Evolutionary conservation across 2,888 invertebrate species (phyloP), one percentile per base, ranked within the genome.

Genomic region (Lasius platythorax): DNA sequence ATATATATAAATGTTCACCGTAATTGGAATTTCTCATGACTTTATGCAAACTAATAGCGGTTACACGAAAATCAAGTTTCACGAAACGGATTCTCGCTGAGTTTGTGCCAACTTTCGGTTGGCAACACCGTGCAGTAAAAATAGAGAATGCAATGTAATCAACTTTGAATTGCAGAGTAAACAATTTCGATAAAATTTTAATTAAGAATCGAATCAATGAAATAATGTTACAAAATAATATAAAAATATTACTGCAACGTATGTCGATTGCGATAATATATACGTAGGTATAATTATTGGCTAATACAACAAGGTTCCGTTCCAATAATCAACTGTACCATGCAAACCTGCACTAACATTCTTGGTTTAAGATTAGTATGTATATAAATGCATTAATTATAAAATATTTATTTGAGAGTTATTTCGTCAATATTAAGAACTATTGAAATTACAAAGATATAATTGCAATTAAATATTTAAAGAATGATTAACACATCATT

Each of bases 241-340:
- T 72, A 79, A 79, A 79, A 79, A 61, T 61, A 53, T 72, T 61
- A 56, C 37, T 56, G 63, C 53, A 68, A 23, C 23, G 23, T 28
- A 78, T 30, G 33, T 46, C 72, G 72, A 79, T 79, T 79, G 82
- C 64, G 81, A 70, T 64, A 73, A 73, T 64, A n/a, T n/a, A n/a
- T n/a, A 68, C 78, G 82, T 86, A 75, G 84, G 76, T 85, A 86
- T 85, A 87, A 87, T 85, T 76, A 83, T 81, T 81, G 66, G 73
- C 66, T 63, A 84, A 61, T 83, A 66, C 53, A 86, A 70, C 89
- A 85, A 89, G 89, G 89, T 89, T 89, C 89, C 89, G 89, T 89
- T 89, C 89, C 89, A 89, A 89, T 89, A 89, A 86, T 87, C 79
- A 79, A 79, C 43, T 23, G 18, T 79, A 79, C 50, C 79, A 46